phyloP scores from a whole-genome alignment of 2,113 vertebrate species.

The Thymallus thymallus region DNA sequence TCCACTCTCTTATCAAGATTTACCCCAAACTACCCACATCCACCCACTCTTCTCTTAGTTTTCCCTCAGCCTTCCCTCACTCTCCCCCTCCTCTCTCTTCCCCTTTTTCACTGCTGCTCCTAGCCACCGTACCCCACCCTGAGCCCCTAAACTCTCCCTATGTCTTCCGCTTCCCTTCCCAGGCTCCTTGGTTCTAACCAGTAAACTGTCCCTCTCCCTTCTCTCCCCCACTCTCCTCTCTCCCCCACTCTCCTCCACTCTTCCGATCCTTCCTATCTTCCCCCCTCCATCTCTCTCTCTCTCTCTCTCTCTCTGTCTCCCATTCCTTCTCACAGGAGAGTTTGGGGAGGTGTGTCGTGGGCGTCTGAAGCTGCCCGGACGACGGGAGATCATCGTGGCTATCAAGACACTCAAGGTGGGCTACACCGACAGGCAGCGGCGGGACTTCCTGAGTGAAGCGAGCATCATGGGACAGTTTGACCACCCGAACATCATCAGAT shows the following conservation, averaged over 20 bases:
- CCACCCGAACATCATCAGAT: slow-evolving; percentile 96
- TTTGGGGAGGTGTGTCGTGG: slow-evolving; percentile 96
- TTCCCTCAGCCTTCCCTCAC: slow-evolving; percentile 12
- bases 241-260: slow-evolving; percentile 51
- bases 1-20: too few relatives aligned
- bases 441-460: slow-evolving; percentile 95
- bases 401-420: slow-evolving; percentile 98
- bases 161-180: slow-evolving; percentile 49
- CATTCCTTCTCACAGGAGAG: slow-evolving; percentile 78
- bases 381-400: slow-evolving; percentile 94
- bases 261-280: slow-evolving; percentile 63
- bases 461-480: slow-evolving; percentile 99
- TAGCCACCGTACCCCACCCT: background rate
- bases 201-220: slow-evolving; percentile 74
- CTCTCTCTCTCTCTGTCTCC: slow-evolving; percentile 55
- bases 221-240: background rate
- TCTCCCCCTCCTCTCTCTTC: slow-evolving; percentile 40
- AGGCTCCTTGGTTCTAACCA: slow-evolving; percentile 77
- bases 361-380: slow-evolving; percentile 90
- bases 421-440: slow-evolving; percentile 93
- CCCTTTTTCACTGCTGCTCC: slow-evolving; percentile 6
- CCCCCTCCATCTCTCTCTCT: slow-evolving; percentile 29
- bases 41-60: background rate
- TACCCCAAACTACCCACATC: background rate
- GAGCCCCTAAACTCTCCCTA: slow-evolving; percentile 35